Evolutionary conservation across 1,140 invertebrate genomes (phyloP).

Genomic region (Hypothenemus hampei): DNA sequence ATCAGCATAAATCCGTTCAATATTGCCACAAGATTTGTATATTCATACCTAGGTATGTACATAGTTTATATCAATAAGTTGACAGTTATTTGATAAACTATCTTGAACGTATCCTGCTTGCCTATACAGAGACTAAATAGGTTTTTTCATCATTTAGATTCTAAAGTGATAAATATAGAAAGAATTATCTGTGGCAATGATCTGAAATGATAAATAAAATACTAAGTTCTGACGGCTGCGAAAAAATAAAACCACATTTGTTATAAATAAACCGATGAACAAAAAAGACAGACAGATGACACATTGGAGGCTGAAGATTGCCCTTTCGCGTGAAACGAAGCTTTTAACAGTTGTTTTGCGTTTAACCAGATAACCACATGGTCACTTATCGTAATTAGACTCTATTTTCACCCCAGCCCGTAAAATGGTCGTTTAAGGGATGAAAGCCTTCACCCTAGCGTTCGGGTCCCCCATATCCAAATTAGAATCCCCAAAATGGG

Average conservation of each 20-base stretch:
- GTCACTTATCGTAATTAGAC: conserved; percentile 1
- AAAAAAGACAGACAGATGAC: no score
- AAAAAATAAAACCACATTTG: no score
- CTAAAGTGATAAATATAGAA: not conserved
- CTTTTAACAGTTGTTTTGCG: not conserved
- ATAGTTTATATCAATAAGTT: no score
- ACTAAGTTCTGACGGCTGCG: no score
- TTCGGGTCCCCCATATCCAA: conserved; percentile 1
- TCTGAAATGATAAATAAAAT: no score
- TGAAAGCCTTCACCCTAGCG: not conserved
- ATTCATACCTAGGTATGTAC: no score
- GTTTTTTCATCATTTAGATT: not conserved
- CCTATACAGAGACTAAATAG: not conserved
- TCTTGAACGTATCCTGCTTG: no score
- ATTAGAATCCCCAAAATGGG: not conserved
- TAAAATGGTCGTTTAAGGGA: no score
- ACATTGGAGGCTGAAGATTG: no score
- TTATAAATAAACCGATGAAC: no score
- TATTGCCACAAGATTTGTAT: conserved; percentile 6
- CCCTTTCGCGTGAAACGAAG: not conserved
- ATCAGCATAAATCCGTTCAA: conserved; percentile 13
- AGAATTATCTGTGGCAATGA: no score
- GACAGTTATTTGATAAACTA: no score
- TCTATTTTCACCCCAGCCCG: not conserved
- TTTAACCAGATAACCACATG: not conserved